Evolutionary conservation across 2,797 vertebrate genomes (phyloP).

Genomic region (Phyllotis vaccarum): DNA sequence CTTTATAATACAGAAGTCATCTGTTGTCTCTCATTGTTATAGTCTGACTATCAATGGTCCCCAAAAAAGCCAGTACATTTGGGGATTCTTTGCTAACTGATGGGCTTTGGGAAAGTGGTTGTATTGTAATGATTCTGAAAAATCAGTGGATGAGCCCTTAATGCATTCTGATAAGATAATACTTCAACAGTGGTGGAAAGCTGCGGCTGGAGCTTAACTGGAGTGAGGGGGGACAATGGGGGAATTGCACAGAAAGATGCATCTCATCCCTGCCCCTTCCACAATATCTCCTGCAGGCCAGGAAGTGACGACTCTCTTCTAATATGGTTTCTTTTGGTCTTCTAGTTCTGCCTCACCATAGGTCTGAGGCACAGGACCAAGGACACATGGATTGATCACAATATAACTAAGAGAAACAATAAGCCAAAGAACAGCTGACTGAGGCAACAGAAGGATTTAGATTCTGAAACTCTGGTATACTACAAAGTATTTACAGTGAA

Average conservation of each 20-base stretch:
- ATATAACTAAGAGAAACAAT: background rate
- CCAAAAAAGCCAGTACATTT: no score
- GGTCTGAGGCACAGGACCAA: background rate
- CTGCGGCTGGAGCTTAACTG: background rate
- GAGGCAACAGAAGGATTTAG: background rate
- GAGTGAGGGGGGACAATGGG: background rate
- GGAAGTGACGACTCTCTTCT: background rate
- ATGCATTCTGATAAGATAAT: background rate
- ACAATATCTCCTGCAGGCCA: background rate
- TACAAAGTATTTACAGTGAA: background rate
- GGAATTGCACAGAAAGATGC: background rate
- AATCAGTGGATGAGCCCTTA: background rate
- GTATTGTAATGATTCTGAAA: background rate
- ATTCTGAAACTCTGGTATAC: background rate
- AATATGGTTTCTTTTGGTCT: background rate
- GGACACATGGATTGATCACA: background rate
- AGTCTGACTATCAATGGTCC: background rate
- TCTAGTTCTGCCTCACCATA: background rate
- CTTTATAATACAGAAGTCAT: background rate
- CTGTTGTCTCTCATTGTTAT: background rate
- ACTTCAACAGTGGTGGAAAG: background rate
- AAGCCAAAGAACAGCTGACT: background rate
- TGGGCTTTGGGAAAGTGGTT: background rate
- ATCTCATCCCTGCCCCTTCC: background rate
- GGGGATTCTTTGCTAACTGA: background rate